These are phyloP conservation scores for Thera britannica DNA, from an alignment of 2,888 invertebrate species.

Conservation along the genomic window DNA sequence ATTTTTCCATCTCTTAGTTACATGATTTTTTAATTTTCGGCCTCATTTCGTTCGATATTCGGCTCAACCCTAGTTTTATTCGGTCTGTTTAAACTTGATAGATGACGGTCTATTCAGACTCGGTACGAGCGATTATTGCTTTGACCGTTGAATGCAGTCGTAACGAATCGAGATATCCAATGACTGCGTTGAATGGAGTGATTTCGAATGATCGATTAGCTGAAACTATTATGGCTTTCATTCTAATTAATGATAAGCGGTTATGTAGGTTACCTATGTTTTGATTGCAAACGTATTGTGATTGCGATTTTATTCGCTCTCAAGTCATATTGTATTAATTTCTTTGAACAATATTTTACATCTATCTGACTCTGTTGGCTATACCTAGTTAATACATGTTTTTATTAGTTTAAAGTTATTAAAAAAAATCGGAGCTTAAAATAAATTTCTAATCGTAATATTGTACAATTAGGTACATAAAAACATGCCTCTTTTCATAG, in stretches of 20 bases:
- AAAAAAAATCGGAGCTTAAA: too few relatives aligned
- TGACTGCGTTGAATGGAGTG: constrained; percentile 29
- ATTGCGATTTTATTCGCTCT: neutral
- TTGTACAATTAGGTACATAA: too few relatives aligned
- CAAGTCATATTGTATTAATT: neutral
- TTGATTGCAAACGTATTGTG: neutral
- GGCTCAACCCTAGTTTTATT: constrained; percentile 9
- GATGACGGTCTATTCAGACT: constrained; percentile 27
- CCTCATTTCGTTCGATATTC: neutral
- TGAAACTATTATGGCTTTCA: neutral
- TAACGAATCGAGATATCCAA: constrained; percentile 37
- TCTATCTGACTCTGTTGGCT: neutral
- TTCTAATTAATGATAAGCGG: neutral
- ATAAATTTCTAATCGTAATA: too few relatives aligned
- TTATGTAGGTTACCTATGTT: neutral
- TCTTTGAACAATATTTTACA: neutral
- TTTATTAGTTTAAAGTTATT: neutral
- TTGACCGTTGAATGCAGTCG: constrained; percentile 36
- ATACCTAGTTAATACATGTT: neutral
- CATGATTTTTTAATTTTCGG: neutral
- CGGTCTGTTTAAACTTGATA: constrained; percentile 30
- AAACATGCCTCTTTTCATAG: too few relatives aligned
- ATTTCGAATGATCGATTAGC: constrained; percentile 33
- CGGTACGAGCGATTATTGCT: constrained; percentile 34
- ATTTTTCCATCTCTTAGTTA: too few relatives aligned